Base-by-base conservation (phyloP, 2,113 vertebrate genomes). In the Oenanthe oenanthe region DNA sequence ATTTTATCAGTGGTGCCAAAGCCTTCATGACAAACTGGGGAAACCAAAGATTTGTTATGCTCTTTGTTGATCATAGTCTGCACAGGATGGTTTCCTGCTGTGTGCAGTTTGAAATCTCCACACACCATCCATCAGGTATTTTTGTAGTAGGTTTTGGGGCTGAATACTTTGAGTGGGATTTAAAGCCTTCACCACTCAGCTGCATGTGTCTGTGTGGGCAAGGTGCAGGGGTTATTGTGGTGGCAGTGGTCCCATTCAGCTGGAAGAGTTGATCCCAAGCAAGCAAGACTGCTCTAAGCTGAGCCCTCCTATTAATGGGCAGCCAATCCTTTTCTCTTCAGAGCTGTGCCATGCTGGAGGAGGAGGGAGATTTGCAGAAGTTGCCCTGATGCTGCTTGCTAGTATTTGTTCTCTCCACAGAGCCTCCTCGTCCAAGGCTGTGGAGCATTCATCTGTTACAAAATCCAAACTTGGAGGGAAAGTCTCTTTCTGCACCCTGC, bases 1-100 rank as follows among this genome's bases (percentile, higher is more conserved):
- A 48, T 93, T 81, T 36, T 87, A 57, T 93, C 80, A 13, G 73
- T 29, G 73, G 14, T 92, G 93, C 93, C 84, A 63, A 82, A 93
- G 91, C 54, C 80, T 78, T 85, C 31, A 9, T 89, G 91, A 93
- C 48, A 85, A 93, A 81, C 60, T 53, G 60, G 40, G 20, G 63
- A 93, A 80, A 38, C 36, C 50, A 26, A 70, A 83, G 89, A 83
- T 96, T 85, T 95, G 66, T 94, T 85, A 17, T 2, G 21, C 36
- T 79, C 19, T 40, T 54, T 58, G 53, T 51, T 90, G 85, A 34
- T 90, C 2, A 0, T 53, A 70, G 62, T 32, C 67, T 77, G 54
- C 2, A 2, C 50, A 47, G 74, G 78, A 51, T 89, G 34, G 60
- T 54, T 93, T 80, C 81, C 85, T 66, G 56, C 87, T 88, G 13